A percentile compares a stretch with the other conserved stretches of the same genome.
These are phyloP conservation scores for Thera britannica DNA, from an alignment of 2,888 invertebrate genomes.

Conservation along the genomic window DNA sequence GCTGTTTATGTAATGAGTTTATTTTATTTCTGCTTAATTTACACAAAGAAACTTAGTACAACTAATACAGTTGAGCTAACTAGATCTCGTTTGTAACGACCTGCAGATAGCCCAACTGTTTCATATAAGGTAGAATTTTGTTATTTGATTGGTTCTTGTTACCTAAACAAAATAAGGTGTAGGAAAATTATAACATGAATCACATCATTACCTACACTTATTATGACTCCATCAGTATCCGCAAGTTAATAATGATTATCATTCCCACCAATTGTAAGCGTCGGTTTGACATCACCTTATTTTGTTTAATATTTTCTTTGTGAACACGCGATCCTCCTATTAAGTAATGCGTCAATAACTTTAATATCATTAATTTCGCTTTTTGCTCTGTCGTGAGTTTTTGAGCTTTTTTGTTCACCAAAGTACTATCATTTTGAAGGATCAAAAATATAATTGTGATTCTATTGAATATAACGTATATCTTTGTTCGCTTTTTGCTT, in stretches of 20 bases:
- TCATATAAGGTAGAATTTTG: no score
- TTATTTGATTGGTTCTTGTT: not conserved
- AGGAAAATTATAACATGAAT: not conserved
- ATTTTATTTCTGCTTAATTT: no score
- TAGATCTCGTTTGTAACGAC: no score
- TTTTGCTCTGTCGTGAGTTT: conserved; percentile 36
- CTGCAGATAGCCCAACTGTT: no score
- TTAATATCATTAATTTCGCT: conserved; percentile 37
- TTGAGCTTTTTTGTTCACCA: conserved; percentile 17
- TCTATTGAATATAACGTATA: not conserved
- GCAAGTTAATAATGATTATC: conserved; percentile 34
- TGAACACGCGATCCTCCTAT: conserved; percentile 69
- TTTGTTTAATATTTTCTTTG: conserved; percentile 60
- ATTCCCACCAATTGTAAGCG: conserved; percentile 42
- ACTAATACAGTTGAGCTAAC: no score
- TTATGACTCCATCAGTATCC: conserved; percentile 25
- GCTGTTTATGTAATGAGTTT: no score
- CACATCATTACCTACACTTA: conserved; percentile 5
- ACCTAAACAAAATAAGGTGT: not conserved
- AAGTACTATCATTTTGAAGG: not conserved
- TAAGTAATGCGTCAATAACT: conserved; percentile 69
- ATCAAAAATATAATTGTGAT: not conserved
- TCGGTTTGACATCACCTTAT: conserved; percentile 54
- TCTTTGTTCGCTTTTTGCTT: no score
- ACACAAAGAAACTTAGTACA: no score